phyloP scores from a whole-genome alignment of 1,140 invertebrate genomes.

The Acromyrmex charruanus region DNA sequence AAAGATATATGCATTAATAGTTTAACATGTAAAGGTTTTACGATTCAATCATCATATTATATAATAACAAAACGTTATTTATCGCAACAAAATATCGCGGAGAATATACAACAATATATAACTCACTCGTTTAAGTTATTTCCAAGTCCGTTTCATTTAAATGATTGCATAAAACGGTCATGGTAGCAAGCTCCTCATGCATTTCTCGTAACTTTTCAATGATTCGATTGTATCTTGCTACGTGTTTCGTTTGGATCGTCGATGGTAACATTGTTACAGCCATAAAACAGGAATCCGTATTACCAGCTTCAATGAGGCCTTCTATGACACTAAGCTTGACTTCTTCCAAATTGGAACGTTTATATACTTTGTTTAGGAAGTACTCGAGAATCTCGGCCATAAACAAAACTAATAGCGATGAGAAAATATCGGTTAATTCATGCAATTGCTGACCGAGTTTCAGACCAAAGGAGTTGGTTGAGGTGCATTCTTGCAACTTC shows the following conservation, averaged over 20 bases:
- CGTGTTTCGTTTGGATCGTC: neutral
- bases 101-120: neutral
- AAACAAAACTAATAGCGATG: neutral
- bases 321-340: constrained; percentile 41
- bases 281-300: constrained; percentile 49
- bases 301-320: constrained; percentile 46
- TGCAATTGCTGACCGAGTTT: constrained; percentile 50
- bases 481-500: neutral
- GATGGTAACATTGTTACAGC: constrained; percentile 61
- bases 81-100: neutral
- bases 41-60: neutral
- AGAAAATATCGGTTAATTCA: constrained; percentile 53
- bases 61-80: neutral
- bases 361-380: neutral
- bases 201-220: constrained; percentile 55
- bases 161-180: constrained; percentile 5
- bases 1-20: neutral
- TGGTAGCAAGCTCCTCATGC: constrained; percentile 39
- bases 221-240: constrained; percentile 44
- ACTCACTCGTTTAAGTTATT: neutral
- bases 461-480: constrained; percentile 6
- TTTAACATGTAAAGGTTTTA: constrained; percentile 24
- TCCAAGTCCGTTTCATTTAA: neutral
- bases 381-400: neutral
- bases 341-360: neutral